These are phyloP conservation scores for Rotaria magnacalcarata DNA, from an alignment of 2,888 invertebrate genomes.

Conservation along the genomic window DNA sequence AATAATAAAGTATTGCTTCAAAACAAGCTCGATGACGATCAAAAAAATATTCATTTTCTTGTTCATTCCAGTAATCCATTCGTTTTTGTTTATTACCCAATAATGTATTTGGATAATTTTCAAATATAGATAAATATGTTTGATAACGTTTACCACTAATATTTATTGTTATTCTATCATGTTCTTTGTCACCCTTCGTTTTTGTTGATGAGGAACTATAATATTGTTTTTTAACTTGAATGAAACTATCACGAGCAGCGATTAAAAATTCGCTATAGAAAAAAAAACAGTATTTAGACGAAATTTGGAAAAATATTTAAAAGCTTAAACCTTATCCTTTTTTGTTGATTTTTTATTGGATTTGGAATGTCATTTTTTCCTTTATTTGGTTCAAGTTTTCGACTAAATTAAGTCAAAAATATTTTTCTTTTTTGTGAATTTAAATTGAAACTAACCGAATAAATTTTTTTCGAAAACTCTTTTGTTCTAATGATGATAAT, in stretches of 20 bases:
- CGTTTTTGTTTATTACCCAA: slow-evolving; percentile 54
- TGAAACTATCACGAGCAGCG: neutral
- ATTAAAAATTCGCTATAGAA: neutral
- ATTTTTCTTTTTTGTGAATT: neutral
- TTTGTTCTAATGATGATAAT: neutral
- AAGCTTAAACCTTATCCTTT: neutral
- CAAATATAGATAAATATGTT: slow-evolving; percentile 56
- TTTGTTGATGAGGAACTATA: neutral
- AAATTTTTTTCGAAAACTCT: neutral
- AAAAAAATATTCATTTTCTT: slow-evolving; percentile 55
- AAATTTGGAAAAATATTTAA: neutral
- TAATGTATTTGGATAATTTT: slow-evolving; percentile 55
- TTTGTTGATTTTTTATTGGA: neutral
- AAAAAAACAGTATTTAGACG: neutral
- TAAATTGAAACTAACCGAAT: neutral
- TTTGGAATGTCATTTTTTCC: neutral
- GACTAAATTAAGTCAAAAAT: neutral
- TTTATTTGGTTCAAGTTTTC: neutral
- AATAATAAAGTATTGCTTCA: slow-evolving; percentile 56
- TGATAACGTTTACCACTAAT: slow-evolving; percentile 56
- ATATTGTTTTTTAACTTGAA: neutral
- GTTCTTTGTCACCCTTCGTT: neutral
- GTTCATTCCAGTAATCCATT: slow-evolving; percentile 52
- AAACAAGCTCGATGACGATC: slow-evolving; percentile 57
- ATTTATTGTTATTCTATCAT: slow-evolving; percentile 49